Conservation (phyloP, 2,797 vertebrate genomes). For the Protosalanx chinensis region DNA sequence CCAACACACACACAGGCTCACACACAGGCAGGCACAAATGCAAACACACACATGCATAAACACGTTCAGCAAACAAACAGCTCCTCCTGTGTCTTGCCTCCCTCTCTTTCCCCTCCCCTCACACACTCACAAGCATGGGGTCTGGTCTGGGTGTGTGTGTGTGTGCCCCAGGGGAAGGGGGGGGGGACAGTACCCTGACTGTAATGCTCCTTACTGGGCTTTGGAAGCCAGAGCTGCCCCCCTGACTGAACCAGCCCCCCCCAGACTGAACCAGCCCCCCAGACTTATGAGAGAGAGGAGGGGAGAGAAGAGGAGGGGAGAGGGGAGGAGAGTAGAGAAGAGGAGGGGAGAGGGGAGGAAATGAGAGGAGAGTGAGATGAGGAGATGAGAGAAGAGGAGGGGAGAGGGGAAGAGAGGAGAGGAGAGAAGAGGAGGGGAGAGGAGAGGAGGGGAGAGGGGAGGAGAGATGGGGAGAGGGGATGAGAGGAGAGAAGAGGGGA, state of each 20-base stretch:
- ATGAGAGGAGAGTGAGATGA: background rate
- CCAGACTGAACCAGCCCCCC: conserved; percentile 35
- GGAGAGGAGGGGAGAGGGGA: background rate
- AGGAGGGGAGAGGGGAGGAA: background rate
- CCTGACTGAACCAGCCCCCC: conserved; percentile 25
- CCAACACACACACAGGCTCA: conserved; percentile 6
- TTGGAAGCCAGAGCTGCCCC: conserved; percentile 44
- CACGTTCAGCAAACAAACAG: conserved; percentile 15
- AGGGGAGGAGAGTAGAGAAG: background rate
- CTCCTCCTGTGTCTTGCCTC: no score
- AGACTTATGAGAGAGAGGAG: conserved; percentile 6
- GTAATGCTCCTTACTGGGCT: conserved; percentile 61
- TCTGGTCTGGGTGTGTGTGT: conserved; percentile 48
- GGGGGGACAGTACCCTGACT: conserved; percentile 55
- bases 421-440: background rate
- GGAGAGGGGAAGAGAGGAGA: background rate
- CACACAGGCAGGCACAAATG: background rate
- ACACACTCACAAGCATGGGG: conserved; percentile 30
- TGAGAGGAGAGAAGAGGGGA: background rate
- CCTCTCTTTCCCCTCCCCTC: background rate
- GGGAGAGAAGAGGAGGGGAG: no score
- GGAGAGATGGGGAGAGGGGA: background rate
- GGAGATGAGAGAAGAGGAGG: background rate
- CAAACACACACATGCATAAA: conserved; percentile 15
- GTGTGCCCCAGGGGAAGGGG: conserved; percentile 21